A percentile compares a stretch with the other conserved stretches of the same genome.
These are phyloP conservation scores for Dolichoris vasculosae DNA, from an alignment of 1,140 invertebrate genomes.

Conservation along the genomic window DNA sequence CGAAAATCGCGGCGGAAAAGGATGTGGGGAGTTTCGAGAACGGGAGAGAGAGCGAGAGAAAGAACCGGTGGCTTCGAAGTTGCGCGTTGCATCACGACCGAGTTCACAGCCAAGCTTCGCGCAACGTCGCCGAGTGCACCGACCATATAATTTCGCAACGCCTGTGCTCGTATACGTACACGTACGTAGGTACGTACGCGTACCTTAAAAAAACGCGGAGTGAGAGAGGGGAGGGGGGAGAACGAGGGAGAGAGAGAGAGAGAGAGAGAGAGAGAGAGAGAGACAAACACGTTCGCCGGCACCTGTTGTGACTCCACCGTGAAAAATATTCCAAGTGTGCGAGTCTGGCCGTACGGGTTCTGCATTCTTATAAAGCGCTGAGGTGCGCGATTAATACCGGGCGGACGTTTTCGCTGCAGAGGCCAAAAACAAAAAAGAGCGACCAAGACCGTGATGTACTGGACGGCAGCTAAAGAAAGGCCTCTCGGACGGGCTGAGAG, in stretches of 20 bases:
- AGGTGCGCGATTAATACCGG: background rate
- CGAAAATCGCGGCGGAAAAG: conserved; percentile 6
- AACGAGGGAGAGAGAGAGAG: background rate
- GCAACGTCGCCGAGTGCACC: conserved; percentile 5
- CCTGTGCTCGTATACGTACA: background rate
- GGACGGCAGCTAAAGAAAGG: background rate
- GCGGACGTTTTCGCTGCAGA: background rate
- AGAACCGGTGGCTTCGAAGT: background rate
- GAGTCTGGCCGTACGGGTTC: background rate
- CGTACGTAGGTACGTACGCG: background rate
- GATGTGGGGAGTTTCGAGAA: conserved; percentile 3
- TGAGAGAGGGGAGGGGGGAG: background rate
- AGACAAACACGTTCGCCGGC: background rate
- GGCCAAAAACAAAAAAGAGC: background rate
- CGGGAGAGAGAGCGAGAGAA: background rate
- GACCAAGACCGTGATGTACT: background rate
- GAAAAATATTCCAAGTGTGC: conserved; percentile 21
- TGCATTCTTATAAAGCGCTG: conserved; percentile 29
- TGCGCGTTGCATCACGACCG: background rate
- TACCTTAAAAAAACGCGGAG: background rate
- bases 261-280: background rate
- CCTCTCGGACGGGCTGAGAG: too few relatives aligned
- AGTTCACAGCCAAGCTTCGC: background rate
- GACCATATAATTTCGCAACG: conserved; percentile 17
- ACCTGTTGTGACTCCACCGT: conserved; percentile 17